A percentile compares a stretch with the other conserved stretches of the same genome.
Conservation (phyloP, 2,113 vertebrate species). For the Chunga burmeisteri region DNA sequence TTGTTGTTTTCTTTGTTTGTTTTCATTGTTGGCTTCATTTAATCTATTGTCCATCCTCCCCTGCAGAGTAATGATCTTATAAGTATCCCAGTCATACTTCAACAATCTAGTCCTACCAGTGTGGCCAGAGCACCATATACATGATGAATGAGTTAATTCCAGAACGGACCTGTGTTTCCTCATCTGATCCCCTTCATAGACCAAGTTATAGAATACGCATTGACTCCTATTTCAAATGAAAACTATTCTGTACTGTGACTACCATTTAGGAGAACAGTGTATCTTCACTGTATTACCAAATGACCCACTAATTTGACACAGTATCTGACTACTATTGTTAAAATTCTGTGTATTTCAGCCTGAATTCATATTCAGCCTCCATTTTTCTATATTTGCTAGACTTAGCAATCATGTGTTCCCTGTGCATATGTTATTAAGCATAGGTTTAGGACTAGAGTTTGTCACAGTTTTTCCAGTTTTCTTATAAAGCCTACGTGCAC, state of each 20-base stretch:
- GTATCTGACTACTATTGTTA: not conserved
- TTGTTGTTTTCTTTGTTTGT: not conserved
- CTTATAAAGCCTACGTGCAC: not conserved
- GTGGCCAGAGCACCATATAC: not conserved
- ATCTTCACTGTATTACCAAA: not conserved
- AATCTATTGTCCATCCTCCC: not conserved
- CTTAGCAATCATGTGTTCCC: not conserved
- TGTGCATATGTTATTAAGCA: not conserved
- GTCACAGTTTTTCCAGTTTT: not conserved
- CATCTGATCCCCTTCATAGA: not conserved
- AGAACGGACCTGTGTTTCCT: not conserved
- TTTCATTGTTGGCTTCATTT: not conserved
- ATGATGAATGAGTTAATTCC: not conserved
- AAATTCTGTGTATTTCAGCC: not conserved
- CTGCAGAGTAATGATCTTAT: not conserved
- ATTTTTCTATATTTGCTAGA: not conserved
- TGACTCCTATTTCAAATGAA: not conserved
- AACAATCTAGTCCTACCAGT: not conserved
- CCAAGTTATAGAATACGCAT: not conserved
- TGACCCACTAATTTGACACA: not conserved
- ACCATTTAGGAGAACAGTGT: not conserved
- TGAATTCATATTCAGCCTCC: not conserved
- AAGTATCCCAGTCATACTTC: not conserved
- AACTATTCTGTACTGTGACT: not conserved
- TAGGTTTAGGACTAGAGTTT: not conserved